A percentile compares a stretch with the other conserved stretches of the same genome.
Conservation (phyloP, 2,797 vertebrate species). For the Carcharodon carcharias region DNA sequence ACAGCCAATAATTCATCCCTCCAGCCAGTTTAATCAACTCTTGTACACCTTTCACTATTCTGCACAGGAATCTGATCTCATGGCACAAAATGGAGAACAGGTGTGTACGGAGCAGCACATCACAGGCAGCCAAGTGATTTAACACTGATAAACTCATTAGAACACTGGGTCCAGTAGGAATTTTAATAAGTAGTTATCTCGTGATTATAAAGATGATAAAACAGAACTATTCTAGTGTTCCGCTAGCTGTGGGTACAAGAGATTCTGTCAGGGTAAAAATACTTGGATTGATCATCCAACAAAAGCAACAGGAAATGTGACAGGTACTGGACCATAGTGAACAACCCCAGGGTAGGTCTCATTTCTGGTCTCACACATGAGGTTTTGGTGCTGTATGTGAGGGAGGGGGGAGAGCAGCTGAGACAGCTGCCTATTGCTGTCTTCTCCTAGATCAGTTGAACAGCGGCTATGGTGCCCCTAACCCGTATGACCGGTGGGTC, state of each 20-base stretch:
- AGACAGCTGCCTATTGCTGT: too few relatives aligned
- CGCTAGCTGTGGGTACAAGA: not conserved
- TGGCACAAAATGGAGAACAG: not conserved
- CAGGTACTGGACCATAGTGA: too few relatives aligned
- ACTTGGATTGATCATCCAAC: not conserved
- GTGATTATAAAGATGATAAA: not conserved
- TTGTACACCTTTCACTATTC: not conserved
- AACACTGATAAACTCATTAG: not conserved
- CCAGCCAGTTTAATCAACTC: not conserved
- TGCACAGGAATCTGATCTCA: not conserved
- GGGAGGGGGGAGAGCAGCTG: too few relatives aligned
- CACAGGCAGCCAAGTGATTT: not conserved
- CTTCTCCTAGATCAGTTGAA: too few relatives aligned
- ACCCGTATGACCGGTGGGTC: too few relatives aligned
- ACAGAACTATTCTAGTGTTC: not conserved
- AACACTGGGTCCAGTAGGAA: not conserved
- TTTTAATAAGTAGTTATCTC: not conserved
- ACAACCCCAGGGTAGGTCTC: too few relatives aligned
- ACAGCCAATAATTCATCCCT: not conserved
- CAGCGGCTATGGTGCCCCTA: too few relatives aligned
- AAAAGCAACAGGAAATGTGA: not conserved
- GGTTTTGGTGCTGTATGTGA: too few relatives aligned
- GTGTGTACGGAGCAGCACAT: not conserved
- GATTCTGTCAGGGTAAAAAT: not conserved
- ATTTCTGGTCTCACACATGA: too few relatives aligned